Base-by-base conservation (phyloP, 2,113 vertebrate species). In the Tupaia tana region DNA sequence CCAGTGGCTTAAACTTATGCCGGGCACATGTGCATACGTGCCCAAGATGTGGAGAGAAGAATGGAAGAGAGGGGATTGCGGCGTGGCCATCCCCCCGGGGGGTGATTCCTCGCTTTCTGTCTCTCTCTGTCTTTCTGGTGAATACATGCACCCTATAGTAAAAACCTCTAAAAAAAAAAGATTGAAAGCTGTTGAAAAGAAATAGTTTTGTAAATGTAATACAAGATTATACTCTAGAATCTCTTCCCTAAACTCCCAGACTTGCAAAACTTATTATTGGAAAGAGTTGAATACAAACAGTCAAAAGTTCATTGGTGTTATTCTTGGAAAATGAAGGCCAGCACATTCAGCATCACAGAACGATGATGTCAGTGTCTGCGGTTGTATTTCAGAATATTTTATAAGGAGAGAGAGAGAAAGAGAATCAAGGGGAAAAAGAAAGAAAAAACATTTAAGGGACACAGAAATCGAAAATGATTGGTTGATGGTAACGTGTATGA, bases 191-290 rank as follows among this genome's bases (percentile, higher is more conserved):
- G 10, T 61, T 4, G 19, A 24, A 83, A 91, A 89, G 81, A 85
- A 85, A 71, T 43, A n/a, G 29, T 91, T 86, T 92, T 84, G 24
- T 75, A 85, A 73, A 67, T 84, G 9, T 70, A 93, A 86, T 73
- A 29, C 79, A 93, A 88, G 27, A 58, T 75, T 75, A 12, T 81
- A 20, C 85, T 92, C 59, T 81, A 58, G 25, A 88, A 12, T 91
- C 73, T 91, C 63, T 83, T 96, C 22, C 58, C 19, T 11, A 59
- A 58, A 92, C 11, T 66, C 31, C 84, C 52, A 34, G 9, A 34
- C 22, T 86, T 81, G 16, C 82, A 82, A 77, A 90, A 75, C 18
- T 90, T 87, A 15, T 19, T 93, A 54, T 64, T 82, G n/a, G 75
- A n/a, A 86, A 84, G 16, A 3, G n/a, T 78, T 77, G 74, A 67